Conservation (phyloP, 2,888 invertebrate genomes). For the Sinhomidia bicolor region DNA sequence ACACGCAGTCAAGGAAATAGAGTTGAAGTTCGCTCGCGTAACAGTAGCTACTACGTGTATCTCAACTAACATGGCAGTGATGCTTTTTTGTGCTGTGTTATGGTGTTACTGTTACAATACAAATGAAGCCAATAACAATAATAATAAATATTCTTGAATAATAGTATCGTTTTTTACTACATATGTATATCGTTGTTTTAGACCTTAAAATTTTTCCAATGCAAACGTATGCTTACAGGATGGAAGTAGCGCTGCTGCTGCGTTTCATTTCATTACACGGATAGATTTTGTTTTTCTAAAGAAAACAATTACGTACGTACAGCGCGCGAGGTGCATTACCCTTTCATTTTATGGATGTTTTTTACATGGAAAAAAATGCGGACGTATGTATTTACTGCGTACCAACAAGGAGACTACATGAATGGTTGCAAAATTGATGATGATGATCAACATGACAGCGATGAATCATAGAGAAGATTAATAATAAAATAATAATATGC, state of each 20-base stretch:
- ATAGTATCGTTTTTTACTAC: too few species aligned
- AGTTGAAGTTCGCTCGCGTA: constrained; percentile 42
- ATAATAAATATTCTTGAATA: too few species aligned
- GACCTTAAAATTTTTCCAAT: neutral
- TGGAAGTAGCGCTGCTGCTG: too few species aligned
- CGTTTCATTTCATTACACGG: neutral
- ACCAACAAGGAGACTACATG: neutral
- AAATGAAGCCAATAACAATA: neutral
- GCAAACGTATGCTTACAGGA: neutral
- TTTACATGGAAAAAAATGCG: neutral
- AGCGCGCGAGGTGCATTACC: constrained; percentile 30
- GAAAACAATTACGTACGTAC: constrained; percentile 38
- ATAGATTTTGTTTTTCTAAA: constrained; percentile 27
- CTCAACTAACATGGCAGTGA: neutral
- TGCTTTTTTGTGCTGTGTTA: neutral
- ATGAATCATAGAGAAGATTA: too few species aligned
- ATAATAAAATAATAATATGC: too few species aligned
- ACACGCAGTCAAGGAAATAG: constrained; percentile 37
- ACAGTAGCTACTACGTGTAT: neutral
- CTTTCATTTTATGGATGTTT: neutral
- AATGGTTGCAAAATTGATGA: neutral
- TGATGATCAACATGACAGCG: neutral
- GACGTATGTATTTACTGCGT: too few species aligned
- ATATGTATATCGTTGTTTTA: neutral
- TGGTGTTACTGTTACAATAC: constrained; percentile 8